Percentiles rank a stretch among this genome's conserved stretches.
These are phyloP conservation scores for Callospermophilus lateralis DNA, from an alignment of 2,113 vertebrate species.

Conservation along the genomic window DNA sequence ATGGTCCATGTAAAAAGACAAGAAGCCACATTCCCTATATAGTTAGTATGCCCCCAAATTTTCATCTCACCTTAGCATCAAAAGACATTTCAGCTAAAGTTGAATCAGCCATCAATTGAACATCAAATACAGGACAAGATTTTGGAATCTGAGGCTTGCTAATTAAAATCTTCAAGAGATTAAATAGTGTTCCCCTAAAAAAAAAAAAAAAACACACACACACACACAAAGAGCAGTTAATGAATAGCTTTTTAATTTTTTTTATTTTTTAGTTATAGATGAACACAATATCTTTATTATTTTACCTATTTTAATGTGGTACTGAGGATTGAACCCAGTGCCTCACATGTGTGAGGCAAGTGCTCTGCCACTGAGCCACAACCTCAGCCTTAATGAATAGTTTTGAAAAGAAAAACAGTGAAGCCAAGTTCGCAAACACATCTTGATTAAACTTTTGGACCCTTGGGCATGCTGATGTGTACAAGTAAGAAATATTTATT, in stretches of 20 bases:
- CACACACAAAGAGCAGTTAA: conserved; percentile 35
- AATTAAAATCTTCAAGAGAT: conserved; percentile 79
- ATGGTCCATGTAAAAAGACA: background rate
- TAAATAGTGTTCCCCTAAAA: conserved; percentile 72
- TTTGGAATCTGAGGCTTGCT: conserved; percentile 77
- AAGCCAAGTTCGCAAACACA: background rate
- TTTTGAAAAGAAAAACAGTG: background rate
- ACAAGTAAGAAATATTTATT: background rate
- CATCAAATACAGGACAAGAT: conserved; percentile 54
- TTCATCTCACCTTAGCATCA: conserved; percentile 76
- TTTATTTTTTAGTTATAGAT: too few relatives aligned
- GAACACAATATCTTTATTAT: too few relatives aligned
- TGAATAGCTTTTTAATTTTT: background rate
- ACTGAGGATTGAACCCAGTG: too few relatives aligned
- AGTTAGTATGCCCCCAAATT: background rate
- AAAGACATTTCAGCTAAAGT: conserved; percentile 58
- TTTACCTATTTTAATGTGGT: too few relatives aligned
- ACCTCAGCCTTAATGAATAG: background rate
- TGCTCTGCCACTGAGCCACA: too few relatives aligned
- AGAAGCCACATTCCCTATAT: background rate
- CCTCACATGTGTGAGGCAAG: too few relatives aligned
- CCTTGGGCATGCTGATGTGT: background rate
- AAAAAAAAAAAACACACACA: conserved; percentile 62
- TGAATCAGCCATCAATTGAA: conserved; percentile 56
- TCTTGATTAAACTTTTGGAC: conserved; percentile 5